These are phyloP conservation scores for Tiaroga cobitis DNA, from an alignment of 2,797 vertebrate species.

Conservation along the genomic window DNA sequence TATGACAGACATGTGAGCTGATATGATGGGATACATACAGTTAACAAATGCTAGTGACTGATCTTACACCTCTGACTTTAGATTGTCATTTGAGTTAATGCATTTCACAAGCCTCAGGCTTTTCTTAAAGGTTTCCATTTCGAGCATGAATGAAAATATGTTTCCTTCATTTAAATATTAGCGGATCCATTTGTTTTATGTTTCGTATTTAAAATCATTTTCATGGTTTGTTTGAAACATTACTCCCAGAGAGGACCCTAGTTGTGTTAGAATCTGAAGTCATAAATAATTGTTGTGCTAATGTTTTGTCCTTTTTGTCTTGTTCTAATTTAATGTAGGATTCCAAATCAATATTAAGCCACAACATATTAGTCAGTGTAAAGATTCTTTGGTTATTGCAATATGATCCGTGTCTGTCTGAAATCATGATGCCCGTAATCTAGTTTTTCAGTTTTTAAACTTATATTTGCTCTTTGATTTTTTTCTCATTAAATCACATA, in stretches of 20 bases:
- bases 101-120: background rate
- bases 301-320: background rate
- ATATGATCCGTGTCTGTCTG: background rate
- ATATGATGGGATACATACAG: background rate
- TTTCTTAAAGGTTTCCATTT: background rate
- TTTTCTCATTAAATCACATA: background rate
- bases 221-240: conserved; percentile 23
- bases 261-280: background rate
- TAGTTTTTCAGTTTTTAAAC: background rate
- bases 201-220: conserved; percentile 20
- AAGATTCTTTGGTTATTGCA: background rate
- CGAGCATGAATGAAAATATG: background rate
- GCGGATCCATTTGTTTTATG: background rate
- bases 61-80: background rate
- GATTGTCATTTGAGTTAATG: background rate
- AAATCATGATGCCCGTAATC: background rate
- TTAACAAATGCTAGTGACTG: background rate
- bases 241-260: background rate
- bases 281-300: conserved; percentile 1
- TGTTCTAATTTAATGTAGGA: background rate
- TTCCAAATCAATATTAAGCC: background rate
- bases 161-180: background rate
- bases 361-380: background rate
- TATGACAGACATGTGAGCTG: background rate
- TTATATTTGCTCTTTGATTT: background rate